Percentiles rank a stretch among this genome's conserved stretches.
Evolutionary conservation across 2,113 vertebrate genomes (phyloP).

Genomic region (Myanophis thanlyinensis): DNA sequence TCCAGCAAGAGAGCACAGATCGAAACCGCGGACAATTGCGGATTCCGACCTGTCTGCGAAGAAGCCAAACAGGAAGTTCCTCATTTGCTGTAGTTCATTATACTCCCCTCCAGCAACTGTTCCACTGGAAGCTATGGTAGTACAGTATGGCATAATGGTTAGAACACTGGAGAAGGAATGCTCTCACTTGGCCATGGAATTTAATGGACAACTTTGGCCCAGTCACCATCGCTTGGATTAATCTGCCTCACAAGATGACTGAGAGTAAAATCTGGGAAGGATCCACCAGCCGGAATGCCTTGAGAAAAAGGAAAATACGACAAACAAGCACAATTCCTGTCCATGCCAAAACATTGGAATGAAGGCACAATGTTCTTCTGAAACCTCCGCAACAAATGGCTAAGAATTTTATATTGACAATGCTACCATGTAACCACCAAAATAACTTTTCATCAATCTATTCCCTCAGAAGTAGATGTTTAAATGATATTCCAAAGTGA

Average conservation of each 20-base stretch:
- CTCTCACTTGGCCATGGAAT: neutral
- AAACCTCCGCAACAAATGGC: neutral
- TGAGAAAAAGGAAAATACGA: neutral
- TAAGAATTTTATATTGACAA: neutral
- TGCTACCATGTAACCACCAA: neutral
- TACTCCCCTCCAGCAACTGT: neutral
- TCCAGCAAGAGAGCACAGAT: no score
- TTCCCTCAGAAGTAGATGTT: neutral
- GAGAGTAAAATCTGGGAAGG: neutral
- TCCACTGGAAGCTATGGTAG: neutral
- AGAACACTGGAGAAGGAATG: neutral
- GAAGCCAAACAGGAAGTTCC: no score
- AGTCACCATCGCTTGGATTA: neutral
- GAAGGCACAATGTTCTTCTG: neutral
- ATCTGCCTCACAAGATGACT: no score
- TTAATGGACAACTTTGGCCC: neutral
- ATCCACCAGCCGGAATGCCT: neutral
- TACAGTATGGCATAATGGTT: neutral
- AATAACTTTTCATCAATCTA: neutral
- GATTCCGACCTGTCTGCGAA: no score
- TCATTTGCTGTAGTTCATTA: no score
- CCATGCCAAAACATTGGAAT: neutral
- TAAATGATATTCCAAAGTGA: neutral
- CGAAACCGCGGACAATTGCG: no score
- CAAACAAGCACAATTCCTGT: neutral